Evolutionary conservation across 2,113 vertebrate species (phyloP).

Genomic region (Mustela lutreola): DNA sequence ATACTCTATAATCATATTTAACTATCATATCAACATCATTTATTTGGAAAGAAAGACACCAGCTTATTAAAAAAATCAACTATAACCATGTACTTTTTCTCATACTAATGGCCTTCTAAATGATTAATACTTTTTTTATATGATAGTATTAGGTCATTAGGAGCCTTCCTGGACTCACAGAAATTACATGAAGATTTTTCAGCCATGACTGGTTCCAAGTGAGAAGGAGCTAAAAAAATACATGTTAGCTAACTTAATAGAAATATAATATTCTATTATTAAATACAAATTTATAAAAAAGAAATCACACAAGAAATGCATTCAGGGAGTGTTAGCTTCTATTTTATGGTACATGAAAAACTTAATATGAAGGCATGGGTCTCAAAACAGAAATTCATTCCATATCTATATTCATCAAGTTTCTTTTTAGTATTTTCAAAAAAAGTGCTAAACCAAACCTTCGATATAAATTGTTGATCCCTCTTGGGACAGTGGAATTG

Average conservation of each 20-base stretch:
- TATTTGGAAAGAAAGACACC: conserved; percentile 48
- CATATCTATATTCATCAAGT: conserved; percentile 50
- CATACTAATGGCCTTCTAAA: conserved; percentile 36
- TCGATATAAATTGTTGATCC: conserved; percentile 88
- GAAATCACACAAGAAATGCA: conserved; percentile 29
- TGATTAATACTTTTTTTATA: conserved; percentile 23
- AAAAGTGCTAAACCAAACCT: conserved; percentile 88
- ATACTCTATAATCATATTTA: conserved; percentile 41
- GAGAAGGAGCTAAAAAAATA: conserved; percentile 60
- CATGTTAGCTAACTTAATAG: conserved; percentile 22
- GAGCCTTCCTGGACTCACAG: background rate
- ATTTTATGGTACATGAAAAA: conserved; percentile 29
- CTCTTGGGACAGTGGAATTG: conserved; percentile 88
- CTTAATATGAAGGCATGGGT: background rate
- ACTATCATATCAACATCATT: background rate
- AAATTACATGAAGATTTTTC: conserved; percentile 67
- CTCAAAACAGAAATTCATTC: conserved; percentile 64
- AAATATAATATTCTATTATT: conserved; percentile 53
- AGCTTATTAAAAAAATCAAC: conserved; percentile 36
- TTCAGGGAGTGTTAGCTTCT: conserved; percentile 39
- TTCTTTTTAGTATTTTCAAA: conserved; percentile 70
- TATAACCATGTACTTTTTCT: background rate
- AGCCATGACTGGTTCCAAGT: conserved; percentile 11
- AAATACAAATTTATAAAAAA: conserved; percentile 43
- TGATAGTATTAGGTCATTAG: background rate